Evolutionary conservation across 2,888 invertebrate genomes (phyloP).

Genomic region (Hirtodrosophila duncani): DNA sequence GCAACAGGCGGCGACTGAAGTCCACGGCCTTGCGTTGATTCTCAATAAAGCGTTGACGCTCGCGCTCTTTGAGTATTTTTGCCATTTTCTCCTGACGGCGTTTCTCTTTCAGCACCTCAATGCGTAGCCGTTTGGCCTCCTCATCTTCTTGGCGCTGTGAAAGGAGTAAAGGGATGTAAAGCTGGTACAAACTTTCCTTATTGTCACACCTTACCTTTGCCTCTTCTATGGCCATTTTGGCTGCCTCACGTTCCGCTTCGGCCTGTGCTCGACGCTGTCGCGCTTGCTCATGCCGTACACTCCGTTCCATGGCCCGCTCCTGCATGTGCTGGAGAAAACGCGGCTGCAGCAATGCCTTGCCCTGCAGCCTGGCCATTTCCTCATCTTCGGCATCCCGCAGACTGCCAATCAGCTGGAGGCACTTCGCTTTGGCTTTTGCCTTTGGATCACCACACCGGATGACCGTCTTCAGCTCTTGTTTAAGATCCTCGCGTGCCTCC

Average conservation of each 20-base stretch:
- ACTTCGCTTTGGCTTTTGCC: constrained; percentile 79
- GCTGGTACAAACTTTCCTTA: no score
- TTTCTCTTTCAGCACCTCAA: constrained; percentile 82
- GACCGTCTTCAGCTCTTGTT: constrained; percentile 80
- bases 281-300: constrained; percentile 76
- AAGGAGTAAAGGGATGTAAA: no score
- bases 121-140: constrained; percentile 81
- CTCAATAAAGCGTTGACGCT: constrained; percentile 78
- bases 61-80: constrained; percentile 82
- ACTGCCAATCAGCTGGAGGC: constrained; percentile 76
- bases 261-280: constrained; percentile 75
- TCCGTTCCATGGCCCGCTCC: constrained; percentile 84
- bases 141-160: constrained; percentile 79
- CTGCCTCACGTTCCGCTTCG: constrained; percentile 77
- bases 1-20: constrained; percentile 77
- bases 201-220: constrained; percentile 72
- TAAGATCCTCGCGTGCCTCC: constrained; percentile 81
- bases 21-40: constrained; percentile 78
- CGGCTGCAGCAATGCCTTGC: constrained; percentile 80
- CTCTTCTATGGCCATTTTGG: constrained; percentile 76
- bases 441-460: constrained; percentile 81
- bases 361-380: constrained; percentile 70
- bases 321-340: constrained; percentile 86
- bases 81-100: constrained; percentile 82
- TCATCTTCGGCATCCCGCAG: constrained; percentile 75